Conservation (phyloP, 2,113 vertebrate genomes). For the Taxidea taxus region DNA sequence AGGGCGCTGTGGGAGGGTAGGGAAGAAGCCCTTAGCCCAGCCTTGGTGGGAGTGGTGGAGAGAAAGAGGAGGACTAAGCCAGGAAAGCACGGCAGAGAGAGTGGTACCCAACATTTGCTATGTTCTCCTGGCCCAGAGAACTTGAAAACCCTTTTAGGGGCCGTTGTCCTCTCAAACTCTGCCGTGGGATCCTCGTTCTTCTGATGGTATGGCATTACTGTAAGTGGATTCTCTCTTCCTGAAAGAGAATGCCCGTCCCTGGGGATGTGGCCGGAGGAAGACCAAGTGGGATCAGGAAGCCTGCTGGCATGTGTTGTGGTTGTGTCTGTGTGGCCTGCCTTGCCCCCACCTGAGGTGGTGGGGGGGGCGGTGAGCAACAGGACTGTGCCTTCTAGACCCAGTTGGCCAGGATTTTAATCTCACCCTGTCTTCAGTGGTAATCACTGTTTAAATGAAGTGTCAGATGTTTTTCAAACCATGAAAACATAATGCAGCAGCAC, state of each 20-base stretch:
- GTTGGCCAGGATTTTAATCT: neutral
- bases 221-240: neutral
- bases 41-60: neutral
- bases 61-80: neutral
- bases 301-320: fast-evolving
- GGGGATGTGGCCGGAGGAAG: neutral
- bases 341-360: fast-evolving
- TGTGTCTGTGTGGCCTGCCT: fast-evolving
- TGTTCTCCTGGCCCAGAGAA: neutral
- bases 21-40: neutral
- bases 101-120: neutral
- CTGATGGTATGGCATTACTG: fast-evolving
- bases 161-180: neutral
- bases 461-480: neutral
- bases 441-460: neutral
- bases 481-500: neutral
- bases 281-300: neutral
- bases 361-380: neutral
- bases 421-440: neutral
- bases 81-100: neutral
- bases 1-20: neutral
- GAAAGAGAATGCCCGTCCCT: neutral
- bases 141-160: neutral
- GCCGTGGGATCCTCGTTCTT: neutral
- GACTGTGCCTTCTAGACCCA: neutral